Conservation (phyloP, 2,888 invertebrate genomes). For the Drosophila nr. perissopoda region DNA sequence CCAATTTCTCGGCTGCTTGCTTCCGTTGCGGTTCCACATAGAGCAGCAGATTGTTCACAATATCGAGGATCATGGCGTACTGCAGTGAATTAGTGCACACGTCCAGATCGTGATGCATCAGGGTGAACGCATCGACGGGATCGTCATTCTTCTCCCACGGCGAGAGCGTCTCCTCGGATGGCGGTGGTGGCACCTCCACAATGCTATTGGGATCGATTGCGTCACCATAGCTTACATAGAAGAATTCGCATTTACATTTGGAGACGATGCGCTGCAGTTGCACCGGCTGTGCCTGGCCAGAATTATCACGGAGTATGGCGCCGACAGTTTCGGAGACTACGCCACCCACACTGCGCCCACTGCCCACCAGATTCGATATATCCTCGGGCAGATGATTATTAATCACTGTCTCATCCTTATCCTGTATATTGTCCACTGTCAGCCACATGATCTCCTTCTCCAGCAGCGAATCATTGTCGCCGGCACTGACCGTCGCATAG, state of each 20-base stretch:
- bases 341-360: conserved; percentile 98
- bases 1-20: conserved; percentile 93
- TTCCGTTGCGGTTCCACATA: conserved; percentile 98
- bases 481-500: conserved; percentile 98
- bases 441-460: conserved; percentile 98
- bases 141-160: conserved; percentile 93
- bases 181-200: conserved; percentile 89
- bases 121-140: conserved; percentile 97
- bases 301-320: conserved; percentile 89
- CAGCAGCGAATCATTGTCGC: conserved; percentile 88
- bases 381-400: conserved; percentile 93
- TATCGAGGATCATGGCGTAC: conserved; percentile 98
- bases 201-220: conserved; percentile 86
- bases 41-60: conserved; percentile 97
- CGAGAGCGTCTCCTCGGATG: conserved; percentile 89
- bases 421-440: conserved; percentile 96
- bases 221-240: conserved; percentile 96
- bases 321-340: conserved; percentile 97
- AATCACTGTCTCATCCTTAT: conserved; percentile 91
- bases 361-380: conserved; percentile 94
- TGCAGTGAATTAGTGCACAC: conserved; percentile 98
- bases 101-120: conserved; percentile 99
- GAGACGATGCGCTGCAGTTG: conserved; percentile 98
- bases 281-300: conserved; percentile 86
- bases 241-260: conserved; percentile 98